phyloP scores from a whole-genome alignment of 2,888 invertebrate genomes.

The Drosophila fulvimacula region DNA sequence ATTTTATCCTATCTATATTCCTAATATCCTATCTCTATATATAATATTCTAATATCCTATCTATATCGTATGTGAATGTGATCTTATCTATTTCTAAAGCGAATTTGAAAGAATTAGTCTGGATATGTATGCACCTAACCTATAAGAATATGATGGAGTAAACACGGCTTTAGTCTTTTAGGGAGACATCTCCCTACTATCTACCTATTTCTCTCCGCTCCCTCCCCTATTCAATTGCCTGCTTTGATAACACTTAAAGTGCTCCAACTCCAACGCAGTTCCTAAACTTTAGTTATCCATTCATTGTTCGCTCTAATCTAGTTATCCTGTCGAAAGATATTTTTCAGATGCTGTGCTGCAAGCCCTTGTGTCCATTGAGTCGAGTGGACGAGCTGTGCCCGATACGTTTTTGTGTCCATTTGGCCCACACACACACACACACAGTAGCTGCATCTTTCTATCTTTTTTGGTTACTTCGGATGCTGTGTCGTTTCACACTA shows the following conservation, averaged over 20 bases:
- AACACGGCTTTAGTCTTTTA: too few relatives aligned
- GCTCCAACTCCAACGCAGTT: not conserved
- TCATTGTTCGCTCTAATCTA: constrained; percentile 2
- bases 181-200: too few relatives aligned
- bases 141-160: too few relatives aligned
- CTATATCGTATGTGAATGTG: too few relatives aligned
- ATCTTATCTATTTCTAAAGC: too few relatives aligned
- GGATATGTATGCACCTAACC: too few relatives aligned
- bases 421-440: constrained; percentile 10
- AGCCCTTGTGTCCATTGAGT: constrained; percentile 12
- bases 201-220: not conserved
- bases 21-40: too few relatives aligned
- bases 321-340: not conserved
- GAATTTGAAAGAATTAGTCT: too few relatives aligned
- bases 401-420: constrained; percentile 11
- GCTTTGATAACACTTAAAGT: not conserved
- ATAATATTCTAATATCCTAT: too few relatives aligned
- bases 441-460: constrained; percentile 15
- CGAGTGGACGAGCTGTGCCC: constrained; percentile 12
- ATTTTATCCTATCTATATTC: too few relatives aligned
- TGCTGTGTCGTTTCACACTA: constrained; percentile 1
- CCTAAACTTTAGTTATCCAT: not conserved
- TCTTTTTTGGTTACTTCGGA: constrained; percentile 2
- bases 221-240: not conserved
- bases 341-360: not conserved